phyloP scores from a whole-genome alignment of 2,797 vertebrate species.

The Enteromius mattozi region DNA sequence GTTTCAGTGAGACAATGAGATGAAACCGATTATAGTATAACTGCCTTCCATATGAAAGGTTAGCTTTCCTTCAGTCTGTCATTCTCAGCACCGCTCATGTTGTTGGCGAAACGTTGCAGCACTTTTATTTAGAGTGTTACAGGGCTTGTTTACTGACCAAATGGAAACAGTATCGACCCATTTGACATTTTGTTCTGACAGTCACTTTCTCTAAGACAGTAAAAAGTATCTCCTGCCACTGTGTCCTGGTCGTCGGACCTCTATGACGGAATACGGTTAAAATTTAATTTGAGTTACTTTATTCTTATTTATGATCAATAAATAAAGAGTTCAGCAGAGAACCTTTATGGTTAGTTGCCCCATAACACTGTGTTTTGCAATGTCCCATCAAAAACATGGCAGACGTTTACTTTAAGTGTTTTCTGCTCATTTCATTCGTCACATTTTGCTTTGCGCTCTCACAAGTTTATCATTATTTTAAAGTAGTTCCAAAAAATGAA shows the following conservation, averaged over 20 bases:
- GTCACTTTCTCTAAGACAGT: constrained; percentile 11
- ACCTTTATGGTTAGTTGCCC: constrained; percentile 3
- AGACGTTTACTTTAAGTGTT: background rate
- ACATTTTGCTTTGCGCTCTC: background rate
- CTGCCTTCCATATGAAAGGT: background rate
- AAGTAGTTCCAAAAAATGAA: background rate
- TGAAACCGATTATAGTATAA: constrained; percentile 21
- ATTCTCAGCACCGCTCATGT: background rate
- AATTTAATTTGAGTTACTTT: constrained; percentile 45
- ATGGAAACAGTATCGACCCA: constrained; percentile 27
- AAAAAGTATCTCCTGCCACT: constrained; percentile 8
- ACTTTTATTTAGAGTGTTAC: constrained; percentile 11
- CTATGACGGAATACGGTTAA: constrained; percentile 29
- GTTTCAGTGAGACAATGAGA: constrained; percentile 23
- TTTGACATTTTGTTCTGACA: constrained; percentile 37
- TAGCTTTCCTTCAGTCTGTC: constrained; percentile 10
- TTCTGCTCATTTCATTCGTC: background rate
- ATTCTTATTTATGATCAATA: constrained; percentile 53
- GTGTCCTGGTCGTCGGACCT: background rate
- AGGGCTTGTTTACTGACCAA: constrained; percentile 6
- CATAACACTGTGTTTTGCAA: background rate
- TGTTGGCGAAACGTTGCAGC: background rate
- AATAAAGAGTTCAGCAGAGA: constrained; percentile 32
- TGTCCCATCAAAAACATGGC: background rate
- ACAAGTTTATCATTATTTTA: background rate